Base-by-base conservation (phyloP, 2,888 invertebrate species). In the Dusona sp. region DNA sequence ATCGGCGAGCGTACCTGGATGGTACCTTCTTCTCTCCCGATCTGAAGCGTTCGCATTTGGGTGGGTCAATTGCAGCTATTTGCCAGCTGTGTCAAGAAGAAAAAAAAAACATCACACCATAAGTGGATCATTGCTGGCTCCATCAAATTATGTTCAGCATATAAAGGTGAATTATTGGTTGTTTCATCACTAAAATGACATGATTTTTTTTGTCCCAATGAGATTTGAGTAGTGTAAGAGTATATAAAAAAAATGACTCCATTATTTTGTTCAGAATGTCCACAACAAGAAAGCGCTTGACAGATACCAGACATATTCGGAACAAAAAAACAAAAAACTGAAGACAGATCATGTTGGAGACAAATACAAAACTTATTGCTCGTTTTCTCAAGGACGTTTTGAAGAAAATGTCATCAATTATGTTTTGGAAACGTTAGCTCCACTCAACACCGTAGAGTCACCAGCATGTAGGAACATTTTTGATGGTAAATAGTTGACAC, bases 391-490 rank as follows among this genome's bases (percentile, higher is more conserved):
- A 74, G 36, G 16, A 11, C 29, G 36, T 22, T 81, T 81, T 29
- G 81, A 73, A 54, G 64, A 65, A 38, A 81, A 81, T 22, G 74
- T 81, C 1, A 48, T 45, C 4, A 81, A 73, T 22, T 65, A 64
- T 48, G 61, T 70, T 16, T 22, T 81, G 8, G 74, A 81, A 13
- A 73, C 45, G 33, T 61, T 81, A 51, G 54, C 29, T 8, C 74
- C 81, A 3, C 33, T 81, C 7, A 65, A 42, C 16, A 81, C 74
- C 2, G 81, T 81, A 6, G 73, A 74, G 22, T 36, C 25, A 57
- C 72, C 72, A 19, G 54, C 81, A 13, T 81, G 61, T 36, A n/a
- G 81, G 65, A 81, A 81, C 45, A 74, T 67, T 11, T 74, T 65
- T 45, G 65, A 81, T 19, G 65, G 65, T 74, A 51, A 33, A 22